A percentile compares a stretch with the other conserved stretches of the same genome.
Evolutionary conservation across 2,888 invertebrate species (phyloP).

Genomic region (Loripinus fragilis): DNA sequence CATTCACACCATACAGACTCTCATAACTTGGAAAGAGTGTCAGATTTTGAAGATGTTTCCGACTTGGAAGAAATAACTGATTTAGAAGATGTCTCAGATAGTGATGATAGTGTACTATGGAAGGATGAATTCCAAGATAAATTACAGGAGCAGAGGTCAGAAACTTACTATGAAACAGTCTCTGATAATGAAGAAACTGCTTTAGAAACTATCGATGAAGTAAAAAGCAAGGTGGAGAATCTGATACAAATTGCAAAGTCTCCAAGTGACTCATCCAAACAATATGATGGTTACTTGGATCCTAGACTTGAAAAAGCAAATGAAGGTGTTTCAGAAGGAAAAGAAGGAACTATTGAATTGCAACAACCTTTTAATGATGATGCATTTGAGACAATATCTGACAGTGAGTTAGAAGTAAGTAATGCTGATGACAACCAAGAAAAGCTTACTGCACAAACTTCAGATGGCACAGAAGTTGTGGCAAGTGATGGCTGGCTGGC

Average conservation of each 20-base stretch:
- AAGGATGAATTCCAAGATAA: not conserved
- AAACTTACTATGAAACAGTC: not conserved
- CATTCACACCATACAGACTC: not conserved
- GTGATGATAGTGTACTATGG: constrained; percentile 3
- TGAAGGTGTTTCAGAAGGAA: not conserved
- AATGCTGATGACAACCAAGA: not conserved
- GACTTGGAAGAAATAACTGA: not conserved
- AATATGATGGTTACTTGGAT: constrained; percentile 1
- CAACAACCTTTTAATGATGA: not conserved
- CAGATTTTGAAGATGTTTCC: constrained; percentile 2
- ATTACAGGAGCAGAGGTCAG: not conserved
- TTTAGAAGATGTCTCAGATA: constrained; percentile 1
- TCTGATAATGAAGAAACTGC: constrained; percentile 8
- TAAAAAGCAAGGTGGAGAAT: no score
- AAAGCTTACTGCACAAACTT: not conserved
- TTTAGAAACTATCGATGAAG: not conserved
- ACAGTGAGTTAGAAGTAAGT: not conserved
- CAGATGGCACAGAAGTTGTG: not conserved
- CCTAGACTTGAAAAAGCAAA: not conserved
- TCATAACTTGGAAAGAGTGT: not conserved
- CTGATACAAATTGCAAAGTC: no score
- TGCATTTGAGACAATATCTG: not conserved
- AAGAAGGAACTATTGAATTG: not conserved
- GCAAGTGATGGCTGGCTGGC: not conserved
- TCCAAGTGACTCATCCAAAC: not conserved